Base-by-base conservation (phyloP, 2,797 vertebrate species). In the Malacoraja senta region DNA sequence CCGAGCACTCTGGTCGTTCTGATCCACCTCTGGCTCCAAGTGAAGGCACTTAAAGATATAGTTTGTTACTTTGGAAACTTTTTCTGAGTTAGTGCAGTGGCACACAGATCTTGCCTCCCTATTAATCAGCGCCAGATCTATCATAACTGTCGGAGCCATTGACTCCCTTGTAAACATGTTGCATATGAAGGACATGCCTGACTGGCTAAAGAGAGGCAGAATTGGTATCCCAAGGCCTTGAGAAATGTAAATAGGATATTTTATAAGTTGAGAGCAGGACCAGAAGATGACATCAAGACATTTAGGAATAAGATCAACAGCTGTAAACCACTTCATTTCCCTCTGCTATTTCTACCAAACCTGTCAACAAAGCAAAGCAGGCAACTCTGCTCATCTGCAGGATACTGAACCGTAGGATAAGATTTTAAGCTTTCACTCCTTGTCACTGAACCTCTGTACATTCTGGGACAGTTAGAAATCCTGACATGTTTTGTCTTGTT, bases 201-300 rank as follows among this genome's bases (percentile, higher is more conserved):
- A 29, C 8, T 68, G 63, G 15, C n/a, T 29, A 61, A 63, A n/a
- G n/a, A 32, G 58, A 88, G 84, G 15, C 17, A 21, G 63, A 68
- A 68, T 88, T 19, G 24, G 63, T 19, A 35, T 2, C 84, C n/a
- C 63, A 0, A 13, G 24, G 10, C 71, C 15, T 72, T 76, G 68
- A 44, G 90, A 92, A 53, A n/a, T 92, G 72, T 76, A 92, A 92
- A 92, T 76, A 74, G 38, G 26, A 76, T 72, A 71, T 76, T 88
- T 88, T 92, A 58, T 92, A 92, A 92, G 53, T 58, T 38, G 26
- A 68, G 90, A n/a, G 12, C 90, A 76, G 44, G 24, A 92, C 15
- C 26, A n/a, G 26, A 12, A 6, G 74, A 72, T 72, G 68, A 91
- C 24, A 21, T 91, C 32, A 74, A 53, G 32, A 38, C 35, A 38